Evolutionary conservation across 2,113 vertebrate genomes (phyloP).

Genomic region (Siphamia tubifer): DNA sequence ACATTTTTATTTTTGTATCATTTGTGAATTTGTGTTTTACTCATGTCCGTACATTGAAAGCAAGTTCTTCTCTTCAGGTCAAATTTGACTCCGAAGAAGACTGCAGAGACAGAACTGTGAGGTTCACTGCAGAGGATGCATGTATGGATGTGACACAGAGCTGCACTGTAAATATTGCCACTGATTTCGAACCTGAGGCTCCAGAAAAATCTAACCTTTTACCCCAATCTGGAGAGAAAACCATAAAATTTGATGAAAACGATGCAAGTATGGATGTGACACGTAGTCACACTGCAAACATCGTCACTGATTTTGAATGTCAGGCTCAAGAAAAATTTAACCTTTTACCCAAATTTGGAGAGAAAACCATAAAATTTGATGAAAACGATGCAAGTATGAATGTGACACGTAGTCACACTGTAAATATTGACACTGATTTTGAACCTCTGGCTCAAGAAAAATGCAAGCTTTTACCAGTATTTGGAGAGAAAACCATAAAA

Average conservation of each 20-base stretch:
- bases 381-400: too few species aligned
- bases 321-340: neutral
- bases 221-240: neutral
- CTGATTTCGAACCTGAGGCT: neutral
- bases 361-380: neutral
- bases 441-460: too few species aligned
- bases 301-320: neutral
- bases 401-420: too few species aligned
- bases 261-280: neutral
- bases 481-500: too few species aligned
- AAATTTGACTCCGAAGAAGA: slow-evolving; percentile 23
- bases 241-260: neutral
- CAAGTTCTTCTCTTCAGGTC: slow-evolving; percentile 27
- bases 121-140: neutral
- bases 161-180: neutral
- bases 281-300: neutral
- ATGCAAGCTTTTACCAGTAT: too few species aligned
- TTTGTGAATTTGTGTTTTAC: too few species aligned
- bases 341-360: neutral
- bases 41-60: neutral
- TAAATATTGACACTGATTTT: too few species aligned
- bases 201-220: too few species aligned
- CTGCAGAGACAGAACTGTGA: neutral
- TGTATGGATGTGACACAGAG: neutral
- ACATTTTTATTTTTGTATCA: too few species aligned